These are phyloP conservation scores for Dendrolimus punctatus DNA, from an alignment of 1,140 invertebrate species.

Conservation along the genomic window DNA sequence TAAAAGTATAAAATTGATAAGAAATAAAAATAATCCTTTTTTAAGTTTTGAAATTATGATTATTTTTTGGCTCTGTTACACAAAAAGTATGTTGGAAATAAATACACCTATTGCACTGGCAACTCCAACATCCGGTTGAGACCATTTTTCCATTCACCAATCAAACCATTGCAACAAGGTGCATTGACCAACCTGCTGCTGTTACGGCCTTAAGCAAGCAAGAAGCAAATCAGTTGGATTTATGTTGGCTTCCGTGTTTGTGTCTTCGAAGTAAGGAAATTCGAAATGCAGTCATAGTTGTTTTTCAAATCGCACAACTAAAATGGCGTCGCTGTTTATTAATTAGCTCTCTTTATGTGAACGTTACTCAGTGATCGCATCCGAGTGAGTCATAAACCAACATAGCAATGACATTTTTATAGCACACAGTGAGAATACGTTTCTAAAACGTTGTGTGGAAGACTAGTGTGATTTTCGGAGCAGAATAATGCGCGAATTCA, in stretches of 20 bases:
- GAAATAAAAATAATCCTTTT: not conserved
- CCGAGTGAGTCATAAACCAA: conserved; percentile 68
- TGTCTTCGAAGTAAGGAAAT: conserved; percentile 53
- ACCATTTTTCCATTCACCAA: conserved; percentile 60
- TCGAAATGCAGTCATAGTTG: conserved; percentile 60
- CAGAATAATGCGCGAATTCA: conserved; percentile 96
- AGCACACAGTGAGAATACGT: conserved; percentile 66
- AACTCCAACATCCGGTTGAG: conserved; percentile 49
- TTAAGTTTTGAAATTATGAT: not conserved
- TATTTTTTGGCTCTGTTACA: not conserved
- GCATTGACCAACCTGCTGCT: conserved; percentile 69
- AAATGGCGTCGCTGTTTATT: conserved; percentile 69
- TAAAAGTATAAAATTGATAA: no score
- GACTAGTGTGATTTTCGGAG: conserved; percentile 59
- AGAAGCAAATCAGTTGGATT: conserved; percentile 58
- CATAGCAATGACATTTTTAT: conserved; percentile 71
- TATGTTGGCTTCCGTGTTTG: conserved; percentile 65
- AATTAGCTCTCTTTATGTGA: conserved; percentile 60
- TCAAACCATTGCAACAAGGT: conserved; percentile 67
- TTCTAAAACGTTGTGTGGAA: conserved; percentile 58
- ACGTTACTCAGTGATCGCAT: conserved; percentile 58
- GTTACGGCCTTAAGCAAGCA: conserved; percentile 45
- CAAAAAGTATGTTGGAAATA: no score
- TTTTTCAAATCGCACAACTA: conserved; percentile 60
- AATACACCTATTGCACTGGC: conserved; percentile 1